Conservation (phyloP, 2,888 invertebrate genomes). For the Monopis laevigella region DNA sequence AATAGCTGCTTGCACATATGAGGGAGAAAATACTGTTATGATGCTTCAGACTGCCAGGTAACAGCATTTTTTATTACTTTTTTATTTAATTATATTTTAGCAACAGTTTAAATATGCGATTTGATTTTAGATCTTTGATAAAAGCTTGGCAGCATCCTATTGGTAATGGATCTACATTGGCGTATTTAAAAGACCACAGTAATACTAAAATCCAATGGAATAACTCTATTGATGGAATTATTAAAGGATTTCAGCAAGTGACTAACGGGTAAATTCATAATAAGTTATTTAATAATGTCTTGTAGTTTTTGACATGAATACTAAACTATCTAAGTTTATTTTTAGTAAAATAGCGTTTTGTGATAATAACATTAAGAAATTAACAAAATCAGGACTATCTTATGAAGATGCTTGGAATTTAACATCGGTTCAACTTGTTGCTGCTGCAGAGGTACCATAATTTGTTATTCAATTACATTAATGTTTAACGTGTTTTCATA, state of each 20-base stretch:
- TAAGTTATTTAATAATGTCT: not conserved
- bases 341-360: slow-evolving; percentile 75
- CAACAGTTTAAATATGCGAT: not conserved
- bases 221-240: slow-evolving; percentile 59
- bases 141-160: slow-evolving; percentile 76
- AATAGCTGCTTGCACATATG: slow-evolving; percentile 92
- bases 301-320: no score
- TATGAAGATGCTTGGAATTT: slow-evolving; percentile 88
- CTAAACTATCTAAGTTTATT: not conserved
- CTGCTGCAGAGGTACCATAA: slow-evolving; percentile 77
- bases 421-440: slow-evolving; percentile 81
- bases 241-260: slow-evolving; percentile 66
- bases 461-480: not conserved
- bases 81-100: not conserved
- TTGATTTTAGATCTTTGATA: slow-evolving; percentile 71
- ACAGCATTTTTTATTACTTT: not conserved
- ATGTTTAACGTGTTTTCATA: no score
- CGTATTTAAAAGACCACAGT: slow-evolving; percentile 25
- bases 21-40: slow-evolving; percentile 96
- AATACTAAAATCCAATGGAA: slow-evolving; percentile 29
- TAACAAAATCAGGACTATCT: slow-evolving; percentile 68
- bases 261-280: slow-evolving; percentile 63
- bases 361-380: slow-evolving; percentile 71
- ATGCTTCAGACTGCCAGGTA: slow-evolving; percentile 87
- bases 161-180: slow-evolving; percentile 70